A percentile compares a stretch with the other conserved stretches of the same genome.
Evolutionary conservation across 2,797 vertebrate species (phyloP).

Genomic region (Stomatorhinus walkeri): DNA sequence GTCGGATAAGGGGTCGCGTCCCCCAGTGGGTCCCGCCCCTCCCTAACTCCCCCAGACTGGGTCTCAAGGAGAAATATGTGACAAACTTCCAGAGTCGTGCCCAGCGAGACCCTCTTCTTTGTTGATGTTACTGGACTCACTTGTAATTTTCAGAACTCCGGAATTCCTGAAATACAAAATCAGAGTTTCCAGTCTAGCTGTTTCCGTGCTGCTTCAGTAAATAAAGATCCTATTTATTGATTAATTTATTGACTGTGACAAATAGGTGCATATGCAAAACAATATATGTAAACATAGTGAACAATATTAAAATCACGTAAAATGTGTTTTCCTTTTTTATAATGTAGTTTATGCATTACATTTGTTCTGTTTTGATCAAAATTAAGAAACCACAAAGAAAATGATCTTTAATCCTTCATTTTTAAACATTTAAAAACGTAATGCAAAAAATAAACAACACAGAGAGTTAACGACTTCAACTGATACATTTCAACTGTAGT

Average conservation of each 20-base stretch:
- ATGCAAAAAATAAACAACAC: not conserved
- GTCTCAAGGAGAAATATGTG: slow-evolving; percentile 16
- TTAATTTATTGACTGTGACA: slow-evolving; percentile 82
- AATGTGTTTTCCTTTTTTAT: slow-evolving; percentile 22
- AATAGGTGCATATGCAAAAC: slow-evolving; percentile 45
- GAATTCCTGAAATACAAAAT: slow-evolving; percentile 30
- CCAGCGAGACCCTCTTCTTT: not conserved
- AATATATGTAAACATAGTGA: slow-evolving; percentile 29
- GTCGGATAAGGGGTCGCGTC: slow-evolving; percentile 40
- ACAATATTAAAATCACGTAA: slow-evolving; percentile 35
- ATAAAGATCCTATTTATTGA: slow-evolving; percentile 83
- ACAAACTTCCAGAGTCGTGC: slow-evolving; percentile 22
- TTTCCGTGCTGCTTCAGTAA: slow-evolving; percentile 69
- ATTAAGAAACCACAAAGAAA: not conserved
- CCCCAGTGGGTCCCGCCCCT: not conserved
- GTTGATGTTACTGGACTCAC: slow-evolving; percentile 37
- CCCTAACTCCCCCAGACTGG: not conserved
- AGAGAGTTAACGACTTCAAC: not conserved
- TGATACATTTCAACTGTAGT: not conserved
- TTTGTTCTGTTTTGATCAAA: slow-evolving; percentile 11
- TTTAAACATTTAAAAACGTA: not conserved
- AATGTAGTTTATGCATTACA: slow-evolving; percentile 8
- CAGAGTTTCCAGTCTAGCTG: slow-evolving; percentile 48
- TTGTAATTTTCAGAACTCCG: not conserved
- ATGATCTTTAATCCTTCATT: not conserved